These are phyloP conservation scores for Tautogolabrus adspersus DNA, from an alignment of 2,113 vertebrate genomes.

Conservation along the genomic window DNA sequence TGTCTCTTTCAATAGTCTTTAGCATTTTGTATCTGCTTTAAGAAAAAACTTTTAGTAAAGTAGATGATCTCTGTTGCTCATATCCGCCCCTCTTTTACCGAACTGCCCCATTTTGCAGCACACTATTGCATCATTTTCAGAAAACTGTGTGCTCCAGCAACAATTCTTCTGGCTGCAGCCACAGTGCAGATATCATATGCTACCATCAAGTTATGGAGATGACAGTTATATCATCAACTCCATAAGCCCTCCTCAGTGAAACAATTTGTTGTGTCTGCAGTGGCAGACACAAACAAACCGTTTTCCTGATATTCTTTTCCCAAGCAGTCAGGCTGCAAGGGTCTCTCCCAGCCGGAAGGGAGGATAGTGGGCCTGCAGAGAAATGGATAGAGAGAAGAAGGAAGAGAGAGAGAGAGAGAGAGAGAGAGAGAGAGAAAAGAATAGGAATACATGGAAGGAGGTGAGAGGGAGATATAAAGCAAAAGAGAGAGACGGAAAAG, in stretches of 20 bases:
- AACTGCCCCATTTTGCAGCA: conserved; percentile 45
- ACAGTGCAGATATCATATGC: conserved; percentile 57
- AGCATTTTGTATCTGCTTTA: background rate
- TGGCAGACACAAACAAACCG: conserved; percentile 73
- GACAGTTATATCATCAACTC: conserved; percentile 74
- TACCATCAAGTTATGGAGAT: conserved; percentile 73
- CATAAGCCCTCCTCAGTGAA: conserved; percentile 68
- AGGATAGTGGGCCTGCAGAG: conserved; percentile 49
- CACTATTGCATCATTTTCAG: conserved; percentile 32
- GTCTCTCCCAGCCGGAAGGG: conserved; percentile 44
- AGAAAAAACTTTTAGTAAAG: conserved; percentile 17
- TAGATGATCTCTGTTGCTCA: conserved; percentile 47
- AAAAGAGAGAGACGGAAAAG: conserved; percentile 59
- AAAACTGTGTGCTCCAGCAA: conserved; percentile 32
- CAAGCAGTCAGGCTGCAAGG: conserved; percentile 50
- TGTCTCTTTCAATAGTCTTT: conserved; percentile 21
- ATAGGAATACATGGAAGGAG: conserved; percentile 59
- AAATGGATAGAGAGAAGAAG: conserved; percentile 57
- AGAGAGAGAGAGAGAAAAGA: conserved; percentile 44
- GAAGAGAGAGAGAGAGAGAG: conserved; percentile 51
- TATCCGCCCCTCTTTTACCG: conserved; percentile 21
- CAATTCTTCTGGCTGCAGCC: conserved; percentile 40
- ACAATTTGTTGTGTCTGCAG: conserved; percentile 69
- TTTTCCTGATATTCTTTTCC: conserved; percentile 69
- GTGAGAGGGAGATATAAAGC: conserved; percentile 50